phyloP scores from a whole-genome alignment of 2,888 invertebrate genomes.

The Drosophila limbata region DNA sequence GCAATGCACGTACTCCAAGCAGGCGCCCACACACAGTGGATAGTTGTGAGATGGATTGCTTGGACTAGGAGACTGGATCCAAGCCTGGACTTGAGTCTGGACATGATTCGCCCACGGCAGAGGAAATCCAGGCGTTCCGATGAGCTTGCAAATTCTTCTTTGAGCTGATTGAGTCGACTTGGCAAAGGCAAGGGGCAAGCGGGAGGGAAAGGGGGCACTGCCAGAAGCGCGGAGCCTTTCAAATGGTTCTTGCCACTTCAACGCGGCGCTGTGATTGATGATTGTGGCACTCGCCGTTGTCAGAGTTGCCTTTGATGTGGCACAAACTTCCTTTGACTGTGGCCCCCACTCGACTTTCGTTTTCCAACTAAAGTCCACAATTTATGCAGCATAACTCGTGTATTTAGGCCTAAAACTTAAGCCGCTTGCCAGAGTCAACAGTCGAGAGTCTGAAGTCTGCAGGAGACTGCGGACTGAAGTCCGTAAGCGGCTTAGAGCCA shows the following conservation, averaged over 20 bases:
- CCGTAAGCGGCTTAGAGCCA: conserved; percentile 67
- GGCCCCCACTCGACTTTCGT: conserved; percentile 55
- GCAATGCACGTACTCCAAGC: conserved; percentile 53
- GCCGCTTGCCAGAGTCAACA: conserved; percentile 33
- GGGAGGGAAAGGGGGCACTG: conserved; percentile 5
- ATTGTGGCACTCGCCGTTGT: conserved; percentile 65
- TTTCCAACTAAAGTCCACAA: conserved; percentile 70
- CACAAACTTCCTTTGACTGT: conserved; percentile 32
- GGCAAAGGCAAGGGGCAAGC: not conserved
- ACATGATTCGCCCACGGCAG: conserved; percentile 50
- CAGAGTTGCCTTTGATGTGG: conserved; percentile 69
- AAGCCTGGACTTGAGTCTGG: conserved; percentile 19
- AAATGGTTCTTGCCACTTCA: conserved; percentile 50
- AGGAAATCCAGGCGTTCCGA: conserved; percentile 13
- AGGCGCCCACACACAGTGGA: conserved; percentile 47
- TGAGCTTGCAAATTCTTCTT: conserved; percentile 55
- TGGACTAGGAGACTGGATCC: conserved; percentile 19
- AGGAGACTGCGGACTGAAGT: not conserved
- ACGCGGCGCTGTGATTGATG: conserved; percentile 66
- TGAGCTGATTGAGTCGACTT: conserved; percentile 53
- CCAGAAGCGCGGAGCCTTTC: conserved; percentile 29
- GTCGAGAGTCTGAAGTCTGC: not conserved
- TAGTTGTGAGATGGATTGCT: conserved; percentile 14
- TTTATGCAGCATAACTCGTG: conserved; percentile 77
- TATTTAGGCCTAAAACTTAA: conserved; percentile 53